A percentile compares a stretch with the other conserved stretches of the same genome.
These are phyloP conservation scores for Chaenocephalus aceratus DNA, from an alignment of 2,113 vertebrate species.

Conservation along the genomic window DNA sequence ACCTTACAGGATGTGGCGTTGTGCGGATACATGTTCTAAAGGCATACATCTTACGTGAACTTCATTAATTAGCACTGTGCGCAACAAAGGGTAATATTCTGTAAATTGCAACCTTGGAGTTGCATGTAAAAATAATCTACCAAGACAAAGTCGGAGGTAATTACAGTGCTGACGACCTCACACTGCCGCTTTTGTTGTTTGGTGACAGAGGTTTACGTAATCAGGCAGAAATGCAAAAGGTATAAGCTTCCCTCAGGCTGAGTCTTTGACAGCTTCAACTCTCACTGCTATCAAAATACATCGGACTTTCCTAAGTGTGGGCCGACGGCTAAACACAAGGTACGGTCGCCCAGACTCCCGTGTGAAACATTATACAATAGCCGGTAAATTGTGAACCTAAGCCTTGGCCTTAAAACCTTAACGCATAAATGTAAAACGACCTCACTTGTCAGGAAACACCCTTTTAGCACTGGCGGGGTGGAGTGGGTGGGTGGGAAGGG, in stretches of 20 bases:
- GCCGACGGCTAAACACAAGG: conserved; percentile 65
- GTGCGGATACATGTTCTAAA: conserved; percentile 26
- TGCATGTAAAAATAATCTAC: conserved; percentile 41
- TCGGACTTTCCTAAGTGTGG: conserved; percentile 61
- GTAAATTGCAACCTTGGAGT: conserved; percentile 45
- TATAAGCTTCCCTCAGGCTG: conserved; percentile 76
- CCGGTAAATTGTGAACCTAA: conserved; percentile 78
- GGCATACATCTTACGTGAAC: neutral
- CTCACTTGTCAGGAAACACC: conserved; percentile 79
- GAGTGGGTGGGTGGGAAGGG: conserved; percentile 67
- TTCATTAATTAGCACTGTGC: conserved; percentile 41
- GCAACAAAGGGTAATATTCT: conserved; percentile 43
- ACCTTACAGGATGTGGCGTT: conserved; percentile 9
- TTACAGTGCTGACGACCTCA: conserved; percentile 57
- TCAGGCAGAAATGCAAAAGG: conserved; percentile 80
- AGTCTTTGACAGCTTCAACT: conserved; percentile 75
- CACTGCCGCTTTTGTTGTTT: conserved; percentile 76
- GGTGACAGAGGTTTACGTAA: conserved; percentile 75
- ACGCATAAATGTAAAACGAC: conserved; percentile 77
- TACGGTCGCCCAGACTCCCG: conserved; percentile 60
- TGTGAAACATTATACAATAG: conserved; percentile 79
- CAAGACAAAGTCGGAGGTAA: conserved; percentile 52
- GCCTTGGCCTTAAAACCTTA: conserved; percentile 77
- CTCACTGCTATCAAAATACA: conserved; percentile 82
- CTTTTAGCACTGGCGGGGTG: conserved; percentile 69